These are phyloP conservation scores for Colossoma macropomum DNA, from an alignment of 2,113 vertebrate genomes.

Conservation along the genomic window DNA sequence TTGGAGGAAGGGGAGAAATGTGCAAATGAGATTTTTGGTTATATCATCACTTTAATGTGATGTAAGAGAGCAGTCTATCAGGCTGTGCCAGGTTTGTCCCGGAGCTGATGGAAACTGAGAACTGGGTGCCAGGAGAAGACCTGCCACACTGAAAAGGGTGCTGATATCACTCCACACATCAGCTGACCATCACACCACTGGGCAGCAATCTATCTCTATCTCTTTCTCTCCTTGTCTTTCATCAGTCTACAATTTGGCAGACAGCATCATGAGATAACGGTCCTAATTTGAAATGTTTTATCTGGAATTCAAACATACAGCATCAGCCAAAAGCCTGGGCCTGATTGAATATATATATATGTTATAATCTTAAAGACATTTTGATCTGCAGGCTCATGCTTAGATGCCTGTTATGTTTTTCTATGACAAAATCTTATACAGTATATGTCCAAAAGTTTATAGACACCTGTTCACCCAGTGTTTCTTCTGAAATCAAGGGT, in stretches of 20 bases:
- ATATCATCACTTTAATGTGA: too few species aligned
- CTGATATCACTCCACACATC: slow-evolving; percentile 32
- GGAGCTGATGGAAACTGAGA: background rate
- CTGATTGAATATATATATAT: background rate
- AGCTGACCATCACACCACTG: slow-evolving; percentile 54
- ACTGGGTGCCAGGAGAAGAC: background rate
- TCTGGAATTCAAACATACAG: background rate
- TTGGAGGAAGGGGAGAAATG: background rate
- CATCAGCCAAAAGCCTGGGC: too few species aligned
- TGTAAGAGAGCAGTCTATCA: too few species aligned
- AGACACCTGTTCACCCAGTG: too few species aligned
- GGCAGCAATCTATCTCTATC: background rate
- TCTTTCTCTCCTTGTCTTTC: background rate
- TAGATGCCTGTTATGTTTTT: too few species aligned
- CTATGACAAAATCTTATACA: too few species aligned
- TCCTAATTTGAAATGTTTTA: background rate
- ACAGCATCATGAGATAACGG: background rate
- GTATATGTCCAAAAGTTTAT: too few species aligned
- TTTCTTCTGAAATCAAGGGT: too few species aligned
- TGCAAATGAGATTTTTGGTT: too few species aligned
- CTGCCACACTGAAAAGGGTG: background rate
- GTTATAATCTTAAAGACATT: background rate
- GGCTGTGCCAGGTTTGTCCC: background rate
- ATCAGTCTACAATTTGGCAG: background rate
- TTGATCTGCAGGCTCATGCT: background rate